These are phyloP conservation scores for Haliaeetus leucogaster DNA, from an alignment of 2,113 vertebrate species.

Conservation along the genomic window DNA sequence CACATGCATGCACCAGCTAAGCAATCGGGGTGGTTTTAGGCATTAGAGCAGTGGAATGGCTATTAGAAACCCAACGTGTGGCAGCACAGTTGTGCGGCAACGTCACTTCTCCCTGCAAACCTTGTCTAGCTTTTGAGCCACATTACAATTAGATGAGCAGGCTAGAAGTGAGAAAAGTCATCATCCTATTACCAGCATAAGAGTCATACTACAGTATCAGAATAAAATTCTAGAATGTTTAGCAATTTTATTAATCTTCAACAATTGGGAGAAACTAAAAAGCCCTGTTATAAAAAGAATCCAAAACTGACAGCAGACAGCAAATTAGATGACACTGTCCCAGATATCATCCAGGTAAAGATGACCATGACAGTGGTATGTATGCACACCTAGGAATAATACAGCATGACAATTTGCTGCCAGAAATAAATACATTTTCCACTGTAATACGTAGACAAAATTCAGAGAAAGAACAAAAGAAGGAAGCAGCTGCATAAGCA, in stretches of 20 bases:
- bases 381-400: not conserved
- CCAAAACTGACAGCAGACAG: not conserved
- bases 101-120: not conserved
- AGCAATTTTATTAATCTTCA: not conserved
- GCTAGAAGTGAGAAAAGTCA: not conserved
- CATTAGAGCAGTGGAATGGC: not conserved
- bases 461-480: not conserved
- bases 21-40: not conserved
- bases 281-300: not conserved
- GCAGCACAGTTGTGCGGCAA: not conserved
- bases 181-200: not conserved
- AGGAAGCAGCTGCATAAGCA: not conserved
- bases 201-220: not conserved
- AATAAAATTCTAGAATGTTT: not conserved
- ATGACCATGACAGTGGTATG: rapidly evolving
- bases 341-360: not conserved
- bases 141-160: not conserved
- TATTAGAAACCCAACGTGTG: not conserved
- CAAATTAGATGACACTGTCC: not conserved
- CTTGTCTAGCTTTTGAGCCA: not conserved
- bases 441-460: rapidly evolving
- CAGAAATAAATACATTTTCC: not conserved
- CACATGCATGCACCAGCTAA: not conserved
- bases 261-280: not conserved
- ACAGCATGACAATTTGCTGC: not conserved